Evolutionary conservation across 1,140 invertebrate species (phyloP).

Genomic region (Drosophila pachea): DNA sequence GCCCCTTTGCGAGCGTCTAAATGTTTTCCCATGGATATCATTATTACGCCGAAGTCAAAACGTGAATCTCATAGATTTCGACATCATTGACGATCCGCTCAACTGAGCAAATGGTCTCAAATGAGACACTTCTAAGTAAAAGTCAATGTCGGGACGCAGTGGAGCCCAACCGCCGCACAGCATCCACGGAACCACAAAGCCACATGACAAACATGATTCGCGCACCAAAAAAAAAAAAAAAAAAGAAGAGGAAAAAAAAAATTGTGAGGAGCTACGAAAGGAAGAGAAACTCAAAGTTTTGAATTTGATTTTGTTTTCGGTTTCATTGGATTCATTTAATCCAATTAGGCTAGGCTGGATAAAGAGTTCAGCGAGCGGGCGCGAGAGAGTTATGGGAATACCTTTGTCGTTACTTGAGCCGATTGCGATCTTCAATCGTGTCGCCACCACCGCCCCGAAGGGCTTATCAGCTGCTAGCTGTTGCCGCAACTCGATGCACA

Average conservation of each 20-base stretch:
- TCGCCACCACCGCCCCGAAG: background rate
- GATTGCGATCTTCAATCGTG: slow-evolving; percentile 13
- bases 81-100: slow-evolving; percentile 61
- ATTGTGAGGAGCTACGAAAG: background rate
- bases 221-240: slow-evolving; percentile 14
- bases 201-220: slow-evolving; percentile 67
- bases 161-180: slow-evolving; percentile 10
- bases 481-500: slow-evolving; percentile 47
- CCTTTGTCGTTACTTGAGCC: slow-evolving; percentile 41
- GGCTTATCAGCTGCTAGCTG: slow-evolving; percentile 46
- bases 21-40: slow-evolving; percentile 74
- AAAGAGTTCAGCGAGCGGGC: slow-evolving; percentile 1
- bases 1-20: slow-evolving; percentile 9
- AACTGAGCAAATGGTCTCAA: slow-evolving; percentile 59
- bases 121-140: slow-evolving; percentile 61
- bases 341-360: slow-evolving; percentile 67
- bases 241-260: slow-evolving; percentile 13
- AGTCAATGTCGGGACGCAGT: slow-evolving; percentile 23
- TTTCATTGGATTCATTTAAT: slow-evolving; percentile 69
- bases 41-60: slow-evolving; percentile 41
- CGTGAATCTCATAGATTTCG: slow-evolving; percentile 64
- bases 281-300: slow-evolving; percentile 22
- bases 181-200: slow-evolving; percentile 23
- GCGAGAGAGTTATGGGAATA: slow-evolving; percentile 67
- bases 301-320: slow-evolving; percentile 68